Base-by-base conservation (phyloP, 2,888 invertebrate species). In the Harpalus rufipes region DNA sequence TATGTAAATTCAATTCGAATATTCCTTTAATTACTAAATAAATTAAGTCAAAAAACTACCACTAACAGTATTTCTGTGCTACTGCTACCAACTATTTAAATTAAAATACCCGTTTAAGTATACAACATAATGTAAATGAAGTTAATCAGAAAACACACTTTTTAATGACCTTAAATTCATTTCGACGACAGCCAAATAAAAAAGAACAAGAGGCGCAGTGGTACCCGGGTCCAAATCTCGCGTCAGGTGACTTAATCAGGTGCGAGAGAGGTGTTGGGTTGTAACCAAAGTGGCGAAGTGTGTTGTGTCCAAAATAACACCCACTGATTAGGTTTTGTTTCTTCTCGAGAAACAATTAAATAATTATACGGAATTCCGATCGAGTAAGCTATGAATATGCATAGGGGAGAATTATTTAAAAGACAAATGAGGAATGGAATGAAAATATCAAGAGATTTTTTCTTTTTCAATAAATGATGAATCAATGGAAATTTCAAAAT, bases 71-170 rank as follows among this genome's bases (percentile, higher is more conserved):
- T 39, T 25, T 32, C 12, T 32, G 32, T 32, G 32, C 32, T n/a
- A 32, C 7, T 21, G 21, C 65, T 63, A 63, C 63, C 25, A 63
- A 68, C 68, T 68, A 68, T 39, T 74, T 74, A 78, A 78, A 78
- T 78, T 78, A 78, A 78, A 78, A 78, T 78, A 78, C 78, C 58
- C 56, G 78, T 78, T 78, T 78, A 74, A 74, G 72, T 44, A 41
- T 16, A 81, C 81, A 81, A 44, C 63, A 81, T 65, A 81, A 81
- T 81, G 81, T 81, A 81, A 81, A 81, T 81, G 44, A 81, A 65
- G 44, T 81, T 81, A 81, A 81, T 81, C 81, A 81, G 63, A 61
- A 32, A 61, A 81, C 81, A 81, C 44, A 44, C 63, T 41, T 63
- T 81, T 81, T 63, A 81, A 81, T 81, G 81, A 63, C 18, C 51